Evolutionary conservation across 2,113 vertebrate genomes (phyloP).

Genomic region (Cacatua alba): DNA sequence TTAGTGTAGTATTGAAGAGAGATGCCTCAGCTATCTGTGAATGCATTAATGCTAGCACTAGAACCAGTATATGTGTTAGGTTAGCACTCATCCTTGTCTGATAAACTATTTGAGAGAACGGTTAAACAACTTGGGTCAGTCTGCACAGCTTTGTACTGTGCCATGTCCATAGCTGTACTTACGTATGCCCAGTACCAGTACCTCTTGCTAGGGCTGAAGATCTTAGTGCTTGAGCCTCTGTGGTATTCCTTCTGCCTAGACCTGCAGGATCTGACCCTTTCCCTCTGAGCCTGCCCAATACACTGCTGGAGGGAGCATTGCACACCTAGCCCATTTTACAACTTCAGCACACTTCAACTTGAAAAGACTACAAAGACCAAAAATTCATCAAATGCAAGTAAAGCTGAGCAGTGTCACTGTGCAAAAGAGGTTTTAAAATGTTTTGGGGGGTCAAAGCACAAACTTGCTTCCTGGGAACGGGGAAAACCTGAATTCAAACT

Average conservation of each 20-base stretch:
- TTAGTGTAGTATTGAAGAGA: neutral
- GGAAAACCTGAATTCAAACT: neutral
- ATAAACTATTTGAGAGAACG: neutral
- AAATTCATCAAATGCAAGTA: neutral
- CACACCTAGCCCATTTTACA: neutral
- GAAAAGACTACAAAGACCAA: neutral
- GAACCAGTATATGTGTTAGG: neutral
- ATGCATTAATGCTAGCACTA: neutral
- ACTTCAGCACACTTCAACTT: neutral
- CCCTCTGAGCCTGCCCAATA: neutral
- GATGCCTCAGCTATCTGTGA: neutral
- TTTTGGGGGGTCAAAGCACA: neutral
- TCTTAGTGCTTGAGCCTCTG: neutral
- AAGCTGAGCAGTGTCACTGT: neutral
- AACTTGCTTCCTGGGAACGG: neutral
- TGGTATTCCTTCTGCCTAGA: neutral
- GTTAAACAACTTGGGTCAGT: neutral
- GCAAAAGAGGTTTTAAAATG: neutral
- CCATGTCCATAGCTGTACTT: neutral
- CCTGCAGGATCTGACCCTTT: neutral
- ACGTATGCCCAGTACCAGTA: rapidly evolving
- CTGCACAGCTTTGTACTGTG: neutral
- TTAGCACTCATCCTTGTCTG: neutral
- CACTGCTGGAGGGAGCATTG: neutral
- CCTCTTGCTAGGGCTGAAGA: neutral